A percentile compares a stretch with the other conserved stretches of the same genome.
Evolutionary conservation across 2,113 vertebrate species (phyloP).

Genomic region (Perca schrenkii): DNA sequence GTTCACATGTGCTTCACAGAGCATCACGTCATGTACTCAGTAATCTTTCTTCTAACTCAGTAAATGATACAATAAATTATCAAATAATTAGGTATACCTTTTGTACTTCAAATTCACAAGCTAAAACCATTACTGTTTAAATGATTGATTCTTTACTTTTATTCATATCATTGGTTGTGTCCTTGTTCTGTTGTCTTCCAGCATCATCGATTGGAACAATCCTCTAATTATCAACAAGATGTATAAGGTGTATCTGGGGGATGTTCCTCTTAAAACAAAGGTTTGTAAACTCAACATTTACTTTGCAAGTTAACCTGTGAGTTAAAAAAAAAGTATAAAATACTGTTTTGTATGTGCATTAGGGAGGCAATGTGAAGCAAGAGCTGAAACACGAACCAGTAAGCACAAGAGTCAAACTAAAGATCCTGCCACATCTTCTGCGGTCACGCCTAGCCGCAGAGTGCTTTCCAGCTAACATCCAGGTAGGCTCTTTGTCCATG

Average conservation of each 20-base stretch:
- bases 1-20: not conserved
- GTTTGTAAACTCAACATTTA: constrained; percentile 75
- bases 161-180: not conserved
- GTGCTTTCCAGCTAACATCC: constrained; percentile 96
- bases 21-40: not conserved
- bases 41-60: not conserved
- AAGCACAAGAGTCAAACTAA: constrained; percentile 97
- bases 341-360: not conserved
- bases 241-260: constrained; percentile 98
- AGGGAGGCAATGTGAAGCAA: constrained; percentile 93
- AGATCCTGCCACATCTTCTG: constrained; percentile 96
- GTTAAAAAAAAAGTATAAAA: not conserved
- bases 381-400: constrained; percentile 97
- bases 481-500: constrained; percentile 82
- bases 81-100: not conserved
- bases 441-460: constrained; percentile 95
- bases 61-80: not conserved
- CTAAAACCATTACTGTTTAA: not conserved
- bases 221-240: constrained; percentile 96
- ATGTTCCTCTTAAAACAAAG: constrained; percentile 98
- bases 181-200: constrained; percentile 70
- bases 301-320: not conserved
- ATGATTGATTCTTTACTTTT: not conserved
- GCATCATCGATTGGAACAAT: constrained; percentile 99
- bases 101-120: not conserved